Percentiles rank a stretch among this genome's conserved stretches.
Evolutionary conservation across 53 echinoderm and acorn worm species (phyloP).

Genomic region (Echinometra lucunter): DNA sequence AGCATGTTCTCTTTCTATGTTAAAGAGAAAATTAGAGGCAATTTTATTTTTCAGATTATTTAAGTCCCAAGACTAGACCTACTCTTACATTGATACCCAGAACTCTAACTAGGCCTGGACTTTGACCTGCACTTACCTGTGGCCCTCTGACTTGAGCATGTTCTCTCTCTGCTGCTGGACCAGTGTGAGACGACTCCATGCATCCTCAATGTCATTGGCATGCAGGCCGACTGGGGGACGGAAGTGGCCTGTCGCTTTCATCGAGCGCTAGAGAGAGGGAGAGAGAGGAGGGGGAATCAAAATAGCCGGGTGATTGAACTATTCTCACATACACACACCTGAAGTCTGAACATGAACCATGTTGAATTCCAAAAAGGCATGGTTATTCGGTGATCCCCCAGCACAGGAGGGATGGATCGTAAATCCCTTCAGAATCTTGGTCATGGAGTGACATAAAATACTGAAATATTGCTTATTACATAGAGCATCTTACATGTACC

Average conservation of each 20-base stretch:
- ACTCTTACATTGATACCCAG: background rate
- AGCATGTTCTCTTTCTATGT: constrained; percentile 81
- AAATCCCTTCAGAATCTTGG: too few species aligned
- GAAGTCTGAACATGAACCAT: too few species aligned
- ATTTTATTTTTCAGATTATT: too few species aligned
- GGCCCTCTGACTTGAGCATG: constrained; percentile 81
- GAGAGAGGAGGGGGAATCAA: background rate
- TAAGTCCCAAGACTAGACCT: too few species aligned
- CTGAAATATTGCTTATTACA: too few species aligned
- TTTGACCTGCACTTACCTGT: constrained; percentile 68
- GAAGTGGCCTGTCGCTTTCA: constrained; percentile 69
- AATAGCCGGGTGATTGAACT: background rate
- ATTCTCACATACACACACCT: background rate
- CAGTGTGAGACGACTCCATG: constrained; percentile 84
- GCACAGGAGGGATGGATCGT: too few species aligned
- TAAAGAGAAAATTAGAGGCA: too few species aligned
- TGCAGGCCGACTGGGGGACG: constrained; percentile 93
- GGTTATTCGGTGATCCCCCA: too few species aligned
- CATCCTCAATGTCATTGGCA: constrained; percentile 87
- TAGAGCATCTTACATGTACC: too few species aligned
- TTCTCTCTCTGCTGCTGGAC: constrained; percentile 93
- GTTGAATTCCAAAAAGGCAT: too few species aligned
- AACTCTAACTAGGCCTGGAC: background rate
- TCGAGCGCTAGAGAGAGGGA: constrained; percentile 45
- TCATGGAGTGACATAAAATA: too few species aligned